A percentile compares a stretch with the other conserved stretches of the same genome.
These are phyloP conservation scores for Sebastiscus tertius DNA, from an alignment of 2,797 vertebrate genomes.

Conservation along the genomic window DNA sequence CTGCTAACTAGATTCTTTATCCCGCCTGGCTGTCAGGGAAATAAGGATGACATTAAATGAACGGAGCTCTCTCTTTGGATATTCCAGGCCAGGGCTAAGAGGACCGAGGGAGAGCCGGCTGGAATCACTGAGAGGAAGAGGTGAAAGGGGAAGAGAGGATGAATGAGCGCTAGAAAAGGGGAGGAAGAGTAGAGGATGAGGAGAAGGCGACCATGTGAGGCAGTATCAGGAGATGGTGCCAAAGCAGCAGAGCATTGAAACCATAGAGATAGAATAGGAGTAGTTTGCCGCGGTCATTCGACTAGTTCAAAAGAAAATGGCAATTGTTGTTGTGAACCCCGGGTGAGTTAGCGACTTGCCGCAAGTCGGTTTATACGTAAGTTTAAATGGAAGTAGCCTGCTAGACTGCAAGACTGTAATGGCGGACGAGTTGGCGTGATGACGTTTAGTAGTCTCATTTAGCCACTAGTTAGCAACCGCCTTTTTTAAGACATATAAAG, in stretches of 20 bases:
- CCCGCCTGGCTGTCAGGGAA: slow-evolving; percentile 55
- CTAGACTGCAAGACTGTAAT: too few relatives aligned
- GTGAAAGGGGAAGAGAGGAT: slow-evolving; percentile 37
- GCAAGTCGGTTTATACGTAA: neutral
- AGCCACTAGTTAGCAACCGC: too few relatives aligned
- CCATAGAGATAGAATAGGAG: neutral
- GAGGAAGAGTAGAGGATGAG: neutral
- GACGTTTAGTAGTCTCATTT: too few relatives aligned
- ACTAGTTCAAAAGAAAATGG: neutral
- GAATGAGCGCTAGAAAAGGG: slow-evolving; percentile 10
- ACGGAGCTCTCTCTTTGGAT: slow-evolving; percentile 61
- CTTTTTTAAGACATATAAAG: too few relatives aligned
- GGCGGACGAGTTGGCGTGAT: too few relatives aligned
- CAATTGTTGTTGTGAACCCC: neutral
- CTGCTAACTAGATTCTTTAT: slow-evolving; percentile 64
- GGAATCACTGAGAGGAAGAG: slow-evolving; percentile 32
- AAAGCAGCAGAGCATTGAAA: slow-evolving; percentile 1
- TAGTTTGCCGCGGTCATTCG: neutral
- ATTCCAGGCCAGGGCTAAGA: slow-evolving; percentile 53
- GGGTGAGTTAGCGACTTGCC: too few relatives aligned
- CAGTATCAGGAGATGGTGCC: slow-evolving; percentile 8
- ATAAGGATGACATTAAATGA: slow-evolving; percentile 71
- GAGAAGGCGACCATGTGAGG: slow-evolving; percentile 8
- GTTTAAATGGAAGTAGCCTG: neutral
- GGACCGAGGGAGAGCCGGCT: slow-evolving; percentile 19